Evolutionary conservation across 2,888 invertebrate genomes (phyloP), one percentile per base, ranked within the genome.

Genomic region (Metacarcinus magister): DNA sequence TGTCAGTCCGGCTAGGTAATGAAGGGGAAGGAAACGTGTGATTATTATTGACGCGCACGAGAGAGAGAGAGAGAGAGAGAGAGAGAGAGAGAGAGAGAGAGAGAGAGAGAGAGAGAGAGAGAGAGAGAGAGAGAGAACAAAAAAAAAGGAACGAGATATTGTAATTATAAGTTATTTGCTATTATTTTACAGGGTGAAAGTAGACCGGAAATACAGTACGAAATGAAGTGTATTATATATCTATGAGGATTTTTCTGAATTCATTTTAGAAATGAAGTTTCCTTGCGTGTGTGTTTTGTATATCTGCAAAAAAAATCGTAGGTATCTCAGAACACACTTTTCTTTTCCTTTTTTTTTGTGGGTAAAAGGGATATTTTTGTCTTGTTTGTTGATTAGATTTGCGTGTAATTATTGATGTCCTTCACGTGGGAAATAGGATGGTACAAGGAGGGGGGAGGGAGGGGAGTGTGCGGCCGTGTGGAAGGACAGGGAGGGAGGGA

Each of bases 21-120:
- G 67, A 67, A 23, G 67, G 67, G 67, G 67, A 67, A n/a, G n/a
- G 67, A 67, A 67, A 67, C n/a, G 67, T n/a, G n/a, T n/a, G 67
- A n/a, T 67, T n/a, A 67, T n/a, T 67, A 67, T 67, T 67, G 67
- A 67, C 67, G 23, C n/a, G 2, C 39, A 39, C 39, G 39, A 39
- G 0, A 39, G 39, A 39, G 39, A 39, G 2, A 1, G 39, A 39
- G 39, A 39, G 39, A 39, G 39, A 39, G 39, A 39, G 39, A 39
- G 39, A 39, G 39, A 39, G 39, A 39, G 39, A 39, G 39, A 39
- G 39, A 39, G 39, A 39, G 39, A 39, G 39, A 39, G 39, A 39
- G 39, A 39, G 39, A 39, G 39, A 39, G 39, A 39, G 39, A 39
- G 39, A 39, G 39, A 39, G 39, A 39, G 39, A 39, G 39, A 39